Percentiles rank a stretch among this genome's conserved stretches.
phyloP scores from a whole-genome alignment of 2,888 invertebrate genomes.

The Melinopterus prodromus region DNA sequence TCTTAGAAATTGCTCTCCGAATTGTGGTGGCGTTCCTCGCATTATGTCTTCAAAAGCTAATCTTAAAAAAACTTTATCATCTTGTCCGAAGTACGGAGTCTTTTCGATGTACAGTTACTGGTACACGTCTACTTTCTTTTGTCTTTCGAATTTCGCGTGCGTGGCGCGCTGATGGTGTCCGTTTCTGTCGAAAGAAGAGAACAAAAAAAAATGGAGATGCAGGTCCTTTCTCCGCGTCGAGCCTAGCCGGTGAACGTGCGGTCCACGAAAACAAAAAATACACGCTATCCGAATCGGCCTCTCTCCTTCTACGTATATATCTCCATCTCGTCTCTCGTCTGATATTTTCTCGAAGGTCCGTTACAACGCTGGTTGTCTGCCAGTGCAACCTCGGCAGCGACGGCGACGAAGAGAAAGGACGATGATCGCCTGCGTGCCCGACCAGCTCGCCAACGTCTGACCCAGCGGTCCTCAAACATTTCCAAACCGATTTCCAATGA shows the following conservation, averaged over 20 bases:
- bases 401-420: neutral
- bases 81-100: too few relatives aligned
- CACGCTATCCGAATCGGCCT: neutral
- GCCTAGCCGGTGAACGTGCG: neutral
- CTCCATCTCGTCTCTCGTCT: neutral
- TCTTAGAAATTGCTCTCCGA: too few relatives aligned
- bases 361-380: neutral
- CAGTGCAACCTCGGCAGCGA: neutral
- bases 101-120: too few relatives aligned
- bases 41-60: too few relatives aligned
- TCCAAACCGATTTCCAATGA: neutral
- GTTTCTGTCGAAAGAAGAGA: neutral
- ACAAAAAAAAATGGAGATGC: neutral
- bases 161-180: neutral
- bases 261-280: neutral
- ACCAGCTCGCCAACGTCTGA: neutral
- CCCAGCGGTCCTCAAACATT: neutral
- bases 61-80: too few relatives aligned
- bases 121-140: neutral
- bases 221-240: neutral
- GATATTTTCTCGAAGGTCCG: neutral
- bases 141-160: slow-evolving; percentile 4
- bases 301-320: neutral
- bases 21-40: too few relatives aligned
- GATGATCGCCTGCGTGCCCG: neutral